phyloP scores from a whole-genome alignment of 2,888 invertebrate species.

The Byasa hedistus region DNA sequence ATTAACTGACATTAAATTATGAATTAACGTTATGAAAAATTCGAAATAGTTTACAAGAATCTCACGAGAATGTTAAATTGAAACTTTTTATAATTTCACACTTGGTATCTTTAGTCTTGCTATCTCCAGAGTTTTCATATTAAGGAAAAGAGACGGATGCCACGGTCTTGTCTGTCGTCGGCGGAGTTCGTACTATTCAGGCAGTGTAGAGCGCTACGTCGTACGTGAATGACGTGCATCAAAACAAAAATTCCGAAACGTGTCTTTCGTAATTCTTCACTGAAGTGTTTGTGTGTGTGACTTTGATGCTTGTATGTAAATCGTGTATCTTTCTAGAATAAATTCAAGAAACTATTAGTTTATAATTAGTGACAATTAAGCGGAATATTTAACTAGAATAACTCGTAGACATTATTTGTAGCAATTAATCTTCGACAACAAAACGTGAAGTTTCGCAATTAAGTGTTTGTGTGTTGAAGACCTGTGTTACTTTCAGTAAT shows the following conservation, averaged over 20 bases:
- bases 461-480: conserved; percentile 29
- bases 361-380: conserved; percentile 9
- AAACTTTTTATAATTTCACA: conserved; percentile 27
- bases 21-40: not conserved
- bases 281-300: conserved; percentile 21
- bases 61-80: conserved; percentile 13
- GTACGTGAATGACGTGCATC: conserved; percentile 11
- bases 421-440: conserved; percentile 29
- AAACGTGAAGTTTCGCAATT: conserved; percentile 29
- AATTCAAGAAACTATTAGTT: not conserved
- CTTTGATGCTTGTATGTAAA: not conserved
- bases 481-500: conserved; percentile 25
- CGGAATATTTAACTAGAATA: conserved; percentile 2
- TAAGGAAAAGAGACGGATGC: conserved; percentile 22
- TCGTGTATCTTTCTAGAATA: conserved; percentile 6
- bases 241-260: conserved; percentile 1
- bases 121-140: conserved; percentile 12
- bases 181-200: conserved; percentile 18
- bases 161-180: conserved; percentile 18
- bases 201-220: conserved; percentile 17
- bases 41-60: conserved; percentile 5
- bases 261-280: conserved; percentile 26
- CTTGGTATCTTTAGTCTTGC: conserved; percentile 11
- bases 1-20: no score
- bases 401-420: conserved; percentile 7